A percentile compares a stretch with the other conserved stretches of the same genome.
Evolutionary conservation across 2,888 invertebrate genomes (phyloP).

Genomic region (Pemphredon lugubris): DNA sequence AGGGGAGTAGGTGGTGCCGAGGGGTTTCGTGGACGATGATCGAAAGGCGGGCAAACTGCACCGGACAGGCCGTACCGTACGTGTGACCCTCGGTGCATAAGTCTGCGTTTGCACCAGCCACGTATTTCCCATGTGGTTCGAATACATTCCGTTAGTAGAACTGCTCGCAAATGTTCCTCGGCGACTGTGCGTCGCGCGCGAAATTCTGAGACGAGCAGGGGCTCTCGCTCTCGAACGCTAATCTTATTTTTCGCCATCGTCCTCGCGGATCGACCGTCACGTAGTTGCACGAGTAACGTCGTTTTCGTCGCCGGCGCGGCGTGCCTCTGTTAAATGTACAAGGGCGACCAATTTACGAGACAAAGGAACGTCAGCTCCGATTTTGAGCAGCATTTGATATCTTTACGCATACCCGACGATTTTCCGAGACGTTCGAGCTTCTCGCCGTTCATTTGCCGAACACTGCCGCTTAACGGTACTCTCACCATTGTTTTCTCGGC

Average conservation of each 20-base stretch:
- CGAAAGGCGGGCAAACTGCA: slow-evolving; percentile 61
- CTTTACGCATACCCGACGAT: no score
- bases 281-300: no score
- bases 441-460: not conserved
- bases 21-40: slow-evolving; percentile 57
- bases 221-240: no score
- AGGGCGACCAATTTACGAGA: no score
- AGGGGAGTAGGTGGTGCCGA: no score
- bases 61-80: slow-evolving; percentile 37
- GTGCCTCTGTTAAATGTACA: no score
- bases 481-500: not conserved
- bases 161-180: slow-evolving; percentile 9
- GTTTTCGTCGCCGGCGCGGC: no score
- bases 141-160: slow-evolving; percentile 41
- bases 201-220: not conserved
- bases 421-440: no score
- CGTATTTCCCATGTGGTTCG: slow-evolving; percentile 62
- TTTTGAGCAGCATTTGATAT: no score
- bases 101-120: slow-evolving; percentile 39
- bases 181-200: slow-evolving; percentile 1
- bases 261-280: no score
- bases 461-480: not conserved
- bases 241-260: no score
- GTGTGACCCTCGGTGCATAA: slow-evolving; percentile 25
- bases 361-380: no score